A percentile compares a stretch with the other conserved stretches of the same genome.
Conservation (phyloP, 23 tunicate genomes). For the Oikopleura dioica region DNA sequence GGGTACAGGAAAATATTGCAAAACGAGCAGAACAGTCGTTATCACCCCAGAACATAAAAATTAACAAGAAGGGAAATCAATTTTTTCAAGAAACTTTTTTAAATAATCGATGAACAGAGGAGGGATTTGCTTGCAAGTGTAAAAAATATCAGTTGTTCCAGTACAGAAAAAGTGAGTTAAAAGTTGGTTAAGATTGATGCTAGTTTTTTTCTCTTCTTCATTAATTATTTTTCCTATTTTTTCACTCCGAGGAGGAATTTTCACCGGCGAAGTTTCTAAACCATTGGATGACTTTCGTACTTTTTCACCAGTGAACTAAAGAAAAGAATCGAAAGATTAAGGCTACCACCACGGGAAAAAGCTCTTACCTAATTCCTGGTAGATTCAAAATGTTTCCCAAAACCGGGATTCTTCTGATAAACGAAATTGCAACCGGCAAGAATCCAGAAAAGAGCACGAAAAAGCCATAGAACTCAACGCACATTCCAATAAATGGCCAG, state of each 20-base stretch:
- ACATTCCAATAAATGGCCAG: conserved; percentile 92
- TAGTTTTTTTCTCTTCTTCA: too few relatives aligned
- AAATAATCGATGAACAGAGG: background rate
- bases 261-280: too few relatives aligned
- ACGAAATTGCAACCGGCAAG: conserved; percentile 65
- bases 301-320: background rate
- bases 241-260: too few relatives aligned
- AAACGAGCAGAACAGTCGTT: too few relatives aligned
- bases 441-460: conserved; percentile 77
- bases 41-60: too few relatives aligned
- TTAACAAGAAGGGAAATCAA: conserved; percentile 1
- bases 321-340: background rate
- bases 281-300: conserved; percentile 1
- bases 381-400: conserved; percentile 40
- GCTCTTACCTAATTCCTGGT: conserved; percentile 44
- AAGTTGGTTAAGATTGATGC: too few relatives aligned
- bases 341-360: too few relatives aligned
- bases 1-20: too few relatives aligned
- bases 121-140: background rate
- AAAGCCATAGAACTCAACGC: conserved; percentile 76
- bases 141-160: background rate
- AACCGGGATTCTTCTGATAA: conserved; percentile 45
- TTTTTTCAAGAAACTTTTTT: too few relatives aligned
- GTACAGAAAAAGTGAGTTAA: too few relatives aligned
- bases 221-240: too few relatives aligned